Percentiles rank a stretch among this genome's conserved stretches.
Evolutionary conservation across 2,888 invertebrate genomes (phyloP).

Genomic region (Hemicrepidius hirtus): DNA sequence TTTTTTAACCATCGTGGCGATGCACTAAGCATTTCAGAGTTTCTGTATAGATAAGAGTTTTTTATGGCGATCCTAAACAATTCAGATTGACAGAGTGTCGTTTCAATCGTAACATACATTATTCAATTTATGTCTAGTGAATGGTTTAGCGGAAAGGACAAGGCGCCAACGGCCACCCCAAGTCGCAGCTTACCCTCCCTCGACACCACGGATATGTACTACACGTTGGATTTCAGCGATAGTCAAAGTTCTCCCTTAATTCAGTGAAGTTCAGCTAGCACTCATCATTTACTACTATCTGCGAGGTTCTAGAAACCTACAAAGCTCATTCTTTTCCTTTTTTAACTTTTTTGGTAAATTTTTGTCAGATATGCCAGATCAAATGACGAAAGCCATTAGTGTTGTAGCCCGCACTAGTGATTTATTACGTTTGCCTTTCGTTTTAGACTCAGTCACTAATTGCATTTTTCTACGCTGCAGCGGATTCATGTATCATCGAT

Average conservation of each 20-base stretch:
- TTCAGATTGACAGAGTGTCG: conserved; percentile 27
- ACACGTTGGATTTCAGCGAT: conserved; percentile 86
- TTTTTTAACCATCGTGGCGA: not conserved
- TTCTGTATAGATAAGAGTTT: not conserved
- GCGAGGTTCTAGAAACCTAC: conserved; percentile 25
- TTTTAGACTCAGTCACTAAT: conserved; percentile 28
- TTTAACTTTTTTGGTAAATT: conserved; percentile 29
- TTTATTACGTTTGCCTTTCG: conserved; percentile 30
- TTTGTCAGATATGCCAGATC: conserved; percentile 31
- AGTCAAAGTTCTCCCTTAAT: conserved; percentile 85
- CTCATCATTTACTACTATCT: conserved; percentile 27
- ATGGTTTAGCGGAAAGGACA: conserved; percentile 64
- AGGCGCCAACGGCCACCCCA: conserved; percentile 70
- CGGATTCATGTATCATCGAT: conserved; percentile 17
- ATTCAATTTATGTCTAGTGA: conserved; percentile 55
- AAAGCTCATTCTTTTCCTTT: conserved; percentile 26
- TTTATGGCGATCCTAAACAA: conserved; percentile 21
- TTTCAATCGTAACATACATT: conserved; percentile 30
- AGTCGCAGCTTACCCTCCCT: conserved; percentile 75
- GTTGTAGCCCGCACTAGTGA: conserved; percentile 29
- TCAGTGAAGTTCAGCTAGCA: conserved; percentile 71
- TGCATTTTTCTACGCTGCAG: conserved; percentile 30
- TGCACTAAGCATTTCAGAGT: not conserved
- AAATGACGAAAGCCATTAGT: conserved; percentile 25
- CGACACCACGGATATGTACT: conserved; percentile 84